Evolutionary conservation across 2,113 vertebrate genomes (phyloP).

Genomic region (Sus scrofa): T2T-Sscrofa CM000830.6:38646501-38647000

Average conservation of each 20-base stretch:
- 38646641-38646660: background rate
- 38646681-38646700: background rate
- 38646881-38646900: background rate
- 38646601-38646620: background rate
- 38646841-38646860: background rate
- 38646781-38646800: background rate
- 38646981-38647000: background rate
- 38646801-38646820: background rate
- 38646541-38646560: background rate
- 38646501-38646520: background rate
- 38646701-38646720: background rate
- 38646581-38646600: background rate
- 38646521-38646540: background rate
- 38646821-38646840: conserved; percentile 3
- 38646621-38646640: background rate
- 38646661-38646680: background rate
- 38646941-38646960: background rate
- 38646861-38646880: background rate
- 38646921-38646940: background rate
- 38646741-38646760: background rate
- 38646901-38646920: background rate
- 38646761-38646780: background rate
- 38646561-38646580: background rate
- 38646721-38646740: background rate
- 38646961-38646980: conserved; percentile 2